Conservation (phyloP, 53 echinoderm and acorn worm species). For the Echinarachnius parma region DNA sequence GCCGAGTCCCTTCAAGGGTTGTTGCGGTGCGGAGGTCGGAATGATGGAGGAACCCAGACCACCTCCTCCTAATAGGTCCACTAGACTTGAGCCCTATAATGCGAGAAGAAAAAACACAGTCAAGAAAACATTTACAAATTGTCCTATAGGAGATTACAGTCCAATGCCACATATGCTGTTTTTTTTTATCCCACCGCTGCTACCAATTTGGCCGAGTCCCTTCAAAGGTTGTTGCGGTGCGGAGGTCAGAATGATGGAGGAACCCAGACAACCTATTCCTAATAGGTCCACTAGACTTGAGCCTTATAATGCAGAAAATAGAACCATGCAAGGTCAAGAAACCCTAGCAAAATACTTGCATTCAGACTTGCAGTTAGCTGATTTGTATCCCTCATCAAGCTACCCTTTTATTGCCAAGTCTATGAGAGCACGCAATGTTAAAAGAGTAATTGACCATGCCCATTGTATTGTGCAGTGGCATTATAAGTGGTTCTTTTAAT, state of each 20-base stretch:
- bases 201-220: not conserved
- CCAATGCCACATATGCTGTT: slow-evolving; percentile 55
- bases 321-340: too few species aligned
- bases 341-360: too few species aligned
- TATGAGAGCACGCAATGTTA: too few species aligned
- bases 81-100: slow-evolving; percentile 77
- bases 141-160: slow-evolving; percentile 73
- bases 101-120: too few species aligned
- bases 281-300: slow-evolving; percentile 88
- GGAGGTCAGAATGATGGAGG: slow-evolving; percentile 38
- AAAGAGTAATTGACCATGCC: too few species aligned
- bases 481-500: too few species aligned
- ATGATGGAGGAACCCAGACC: slow-evolving; percentile 20
- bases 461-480: too few species aligned
- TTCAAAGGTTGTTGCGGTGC: slow-evolving; percentile 26
- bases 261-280: slow-evolving; percentile 34
- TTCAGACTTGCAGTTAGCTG: too few species aligned
- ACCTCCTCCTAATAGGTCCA: slow-evolving; percentile 77
- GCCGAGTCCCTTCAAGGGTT: slow-evolving; percentile 6
- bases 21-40: slow-evolving; percentile 33
- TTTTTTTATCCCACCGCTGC: not conserved
- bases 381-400: too few species aligned
- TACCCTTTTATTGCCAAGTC: too few species aligned
- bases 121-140: too few species aligned
- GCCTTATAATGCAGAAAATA: slow-evolving; percentile 66